These are phyloP conservation scores for Cryptus viduatorius DNA, from an alignment of 2,888 invertebrate species.

Conservation along the genomic window DNA sequence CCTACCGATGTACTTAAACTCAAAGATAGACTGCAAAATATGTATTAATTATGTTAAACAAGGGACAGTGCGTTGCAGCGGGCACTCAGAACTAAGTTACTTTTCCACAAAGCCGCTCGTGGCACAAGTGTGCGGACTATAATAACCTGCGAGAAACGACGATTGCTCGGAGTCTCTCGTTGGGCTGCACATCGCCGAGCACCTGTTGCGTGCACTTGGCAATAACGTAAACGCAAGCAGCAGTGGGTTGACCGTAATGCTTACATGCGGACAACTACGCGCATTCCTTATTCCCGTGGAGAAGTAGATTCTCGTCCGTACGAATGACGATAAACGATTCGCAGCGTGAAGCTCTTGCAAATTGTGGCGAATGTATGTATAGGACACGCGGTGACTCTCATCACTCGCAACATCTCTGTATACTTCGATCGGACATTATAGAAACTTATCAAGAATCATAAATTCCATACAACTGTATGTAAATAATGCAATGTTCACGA, in stretches of 20 bases:
- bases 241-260: constrained; percentile 6
- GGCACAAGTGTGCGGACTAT: constrained; percentile 10
- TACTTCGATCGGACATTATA: not conserved
- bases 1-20: not conserved
- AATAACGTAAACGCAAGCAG: constrained; percentile 1
- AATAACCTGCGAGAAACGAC: not conserved
- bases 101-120: not conserved
- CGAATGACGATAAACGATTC: not conserved
- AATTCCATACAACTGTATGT: not conserved
- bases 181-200: constrained; percentile 35
- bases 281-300: not conserved
- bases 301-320: not conserved
- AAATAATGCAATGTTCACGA: constrained; percentile 3
- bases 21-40: not conserved
- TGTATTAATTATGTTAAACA: not conserved
- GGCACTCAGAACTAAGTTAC: not conserved
- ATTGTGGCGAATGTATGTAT: not conserved
- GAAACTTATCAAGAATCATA: too few relatives aligned
- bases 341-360: constrained; percentile 3
- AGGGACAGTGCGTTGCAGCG: not conserved
- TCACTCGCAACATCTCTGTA: not conserved
- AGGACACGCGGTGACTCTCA: not conserved
- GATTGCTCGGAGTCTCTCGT: not conserved
- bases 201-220: constrained; percentile 49
- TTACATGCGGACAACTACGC: not conserved